Percentiles rank a stretch among this genome's conserved stretches.
Conservation (phyloP, 2,113 vertebrate species). For the Ariopsis seemanni region DNA sequence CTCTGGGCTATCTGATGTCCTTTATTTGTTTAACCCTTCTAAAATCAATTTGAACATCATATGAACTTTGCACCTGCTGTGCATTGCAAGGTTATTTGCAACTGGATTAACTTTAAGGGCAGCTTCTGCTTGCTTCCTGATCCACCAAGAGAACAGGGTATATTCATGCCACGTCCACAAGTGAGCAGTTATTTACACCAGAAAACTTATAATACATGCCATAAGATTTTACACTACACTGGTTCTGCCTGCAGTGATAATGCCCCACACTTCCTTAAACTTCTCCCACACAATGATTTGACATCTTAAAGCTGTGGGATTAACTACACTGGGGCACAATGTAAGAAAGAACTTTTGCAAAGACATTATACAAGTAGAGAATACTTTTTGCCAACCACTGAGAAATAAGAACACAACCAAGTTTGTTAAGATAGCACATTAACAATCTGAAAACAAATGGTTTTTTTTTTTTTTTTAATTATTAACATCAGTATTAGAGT, state of each 20-base stretch:
- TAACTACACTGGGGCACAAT: not conserved
- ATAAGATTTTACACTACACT: not conserved
- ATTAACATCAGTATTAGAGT: too few species aligned
- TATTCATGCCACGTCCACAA: not conserved
- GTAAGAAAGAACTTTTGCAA: not conserved
- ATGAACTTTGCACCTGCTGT: slow-evolving; percentile 6
- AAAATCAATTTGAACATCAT: not conserved
- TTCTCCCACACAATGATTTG: too few species aligned
- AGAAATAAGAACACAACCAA: not conserved
- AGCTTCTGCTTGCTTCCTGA: not conserved
- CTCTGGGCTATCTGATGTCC: not conserved
- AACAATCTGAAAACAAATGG: too few species aligned
- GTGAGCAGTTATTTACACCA: not conserved
- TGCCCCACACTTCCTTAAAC: not conserved
- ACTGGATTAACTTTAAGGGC: not conserved
- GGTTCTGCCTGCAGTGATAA: too few species aligned
- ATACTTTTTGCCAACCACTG: not conserved
- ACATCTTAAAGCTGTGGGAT: not conserved
- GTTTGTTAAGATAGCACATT: not conserved
- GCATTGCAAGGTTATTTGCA: not conserved
- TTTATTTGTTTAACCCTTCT: not conserved
- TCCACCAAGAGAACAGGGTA: not conserved
- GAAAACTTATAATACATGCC: too few species aligned
- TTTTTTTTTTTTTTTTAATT: too few species aligned
- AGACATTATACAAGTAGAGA: too few species aligned